These are phyloP conservation scores for Papilio polytes DNA, from an alignment of 1,140 invertebrate genomes.

Conservation along the genomic window DNA sequence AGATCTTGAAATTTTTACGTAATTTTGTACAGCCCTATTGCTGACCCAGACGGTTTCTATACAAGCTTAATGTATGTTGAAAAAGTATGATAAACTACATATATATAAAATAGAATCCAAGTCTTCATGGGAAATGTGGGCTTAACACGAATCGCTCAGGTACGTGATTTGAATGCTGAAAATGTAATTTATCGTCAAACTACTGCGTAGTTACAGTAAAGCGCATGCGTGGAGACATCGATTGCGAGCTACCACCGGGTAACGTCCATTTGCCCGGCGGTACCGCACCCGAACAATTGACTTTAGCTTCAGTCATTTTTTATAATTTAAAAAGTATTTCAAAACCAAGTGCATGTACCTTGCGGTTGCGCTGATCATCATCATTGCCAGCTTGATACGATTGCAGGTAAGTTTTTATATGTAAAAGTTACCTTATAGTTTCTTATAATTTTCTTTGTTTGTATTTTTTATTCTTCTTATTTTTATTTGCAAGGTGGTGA, in stretches of 20 bases:
- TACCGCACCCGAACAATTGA: slow-evolving; percentile 60
- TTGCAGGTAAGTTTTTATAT: slow-evolving; percentile 74
- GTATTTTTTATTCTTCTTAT: neutral
- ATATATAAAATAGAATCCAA: neutral
- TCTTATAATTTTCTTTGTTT: neutral
- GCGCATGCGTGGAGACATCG: slow-evolving; percentile 70
- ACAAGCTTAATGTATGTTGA: neutral
- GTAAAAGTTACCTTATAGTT: neutral
- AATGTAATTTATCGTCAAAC: neutral
- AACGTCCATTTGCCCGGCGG: slow-evolving; percentile 55
- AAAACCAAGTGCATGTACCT: slow-evolving; percentile 79
- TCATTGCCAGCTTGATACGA: slow-evolving; percentile 75
- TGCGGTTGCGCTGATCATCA: slow-evolving; percentile 78
- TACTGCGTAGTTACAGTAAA: slow-evolving; percentile 58
- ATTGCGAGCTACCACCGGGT: slow-evolving; percentile 42
- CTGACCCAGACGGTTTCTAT: neutral
- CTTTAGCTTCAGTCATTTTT: slow-evolving; percentile 30
- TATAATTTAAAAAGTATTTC: slow-evolving; percentile 45
- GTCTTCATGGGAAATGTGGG: neutral
- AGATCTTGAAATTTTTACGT: neutral
- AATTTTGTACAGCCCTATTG: neutral
- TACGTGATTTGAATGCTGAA: slow-evolving; percentile 16
- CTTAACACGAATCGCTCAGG: slow-evolving; percentile 14
- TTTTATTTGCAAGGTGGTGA: slow-evolving; percentile 4
- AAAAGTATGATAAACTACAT: neutral